Conservation (phyloP, 2,888 invertebrate genomes). For the Phanerotoma sp. region DNA sequence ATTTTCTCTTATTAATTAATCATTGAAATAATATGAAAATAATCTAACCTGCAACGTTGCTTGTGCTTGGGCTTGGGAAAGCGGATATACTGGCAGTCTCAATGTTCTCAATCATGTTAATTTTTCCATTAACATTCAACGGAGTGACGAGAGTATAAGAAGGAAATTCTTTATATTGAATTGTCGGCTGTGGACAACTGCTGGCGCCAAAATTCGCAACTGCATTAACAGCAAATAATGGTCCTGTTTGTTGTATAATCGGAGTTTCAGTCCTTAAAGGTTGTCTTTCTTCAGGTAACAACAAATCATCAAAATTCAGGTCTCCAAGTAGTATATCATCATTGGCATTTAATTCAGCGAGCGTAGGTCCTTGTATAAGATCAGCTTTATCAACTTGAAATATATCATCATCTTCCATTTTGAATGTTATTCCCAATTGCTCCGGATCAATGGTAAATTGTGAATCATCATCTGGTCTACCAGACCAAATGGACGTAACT, state of each 20-base stretch:
- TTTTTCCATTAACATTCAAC: constrained; percentile 42
- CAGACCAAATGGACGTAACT: constrained; percentile 57
- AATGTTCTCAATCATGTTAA: constrained; percentile 47
- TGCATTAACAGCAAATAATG: constrained; percentile 38
- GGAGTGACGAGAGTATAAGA: constrained; percentile 39
- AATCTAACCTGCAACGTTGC: constrained; percentile 48
- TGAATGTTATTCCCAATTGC: constrained; percentile 60
- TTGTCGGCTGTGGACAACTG: constrained; percentile 51
- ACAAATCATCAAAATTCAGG: constrained; percentile 82
- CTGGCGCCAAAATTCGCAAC: constrained; percentile 44
- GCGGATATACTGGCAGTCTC: constrained; percentile 53
- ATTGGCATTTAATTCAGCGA: constrained; percentile 83
- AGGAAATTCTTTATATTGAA: constrained; percentile 42
- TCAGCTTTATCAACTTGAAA: constrained; percentile 88
- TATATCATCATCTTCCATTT: constrained; percentile 87
- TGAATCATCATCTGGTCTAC: constrained; percentile 58
- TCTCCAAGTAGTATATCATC: constrained; percentile 81
- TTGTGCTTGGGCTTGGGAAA: constrained; percentile 54
- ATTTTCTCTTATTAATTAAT: too few relatives aligned
- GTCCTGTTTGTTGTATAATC: constrained; percentile 31
- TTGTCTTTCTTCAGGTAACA: constrained; percentile 69
- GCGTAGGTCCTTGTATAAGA: constrained; percentile 78
- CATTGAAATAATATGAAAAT: neutral
- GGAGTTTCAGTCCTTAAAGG: constrained; percentile 38
- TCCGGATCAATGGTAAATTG: constrained; percentile 49